Evolutionary conservation across 2,113 vertebrate species (phyloP), one percentile per base, ranked within the genome.

Genomic region (Plecturocebus donacophilus): DNA sequence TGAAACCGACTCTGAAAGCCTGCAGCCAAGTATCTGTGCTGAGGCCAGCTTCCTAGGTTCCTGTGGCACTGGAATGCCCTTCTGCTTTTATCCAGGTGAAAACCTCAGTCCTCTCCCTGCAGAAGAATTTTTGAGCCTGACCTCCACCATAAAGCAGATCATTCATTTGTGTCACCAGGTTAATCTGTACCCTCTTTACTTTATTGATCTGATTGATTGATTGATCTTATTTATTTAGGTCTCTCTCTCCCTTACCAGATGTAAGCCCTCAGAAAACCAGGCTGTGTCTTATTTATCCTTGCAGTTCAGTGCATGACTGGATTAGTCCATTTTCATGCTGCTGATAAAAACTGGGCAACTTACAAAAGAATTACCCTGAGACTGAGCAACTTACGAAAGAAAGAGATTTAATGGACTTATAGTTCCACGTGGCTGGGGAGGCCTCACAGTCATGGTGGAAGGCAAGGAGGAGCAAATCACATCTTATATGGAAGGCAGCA

Each of bases 1-100:
- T 8, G 21, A 90, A 84, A 12, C 17, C 2, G 5, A n/a, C 13
- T 25, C 12, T 47, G 3, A 23, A n/a, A 42, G 0, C 4, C 0
- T 11, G 3, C 13, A 87, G 54, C 2, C 20, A 0, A 1, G 7
- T 9, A 0, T 10, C 30, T 66, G 35, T 12, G 30, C 6, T 49
- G 16, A 52, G n/a, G 21, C 0, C 9, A 64, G 30, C 10, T 45
- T 71, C 27, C 83, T 8, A 3, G 8, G 1, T 7, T 23, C 56
- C 10, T 3, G 13, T 17, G 73, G 8, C 19, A 40, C n/a, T 10
- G 3, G 2, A 58, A 47, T 13, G 23, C 61, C 52, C 45, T 75
- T 23, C 47, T 1, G 13, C 27, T 30, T 58, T 10, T 3, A 35
- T 10, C 14, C 42, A 56, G 13, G 38, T 0, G 21, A 71, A 30